Base-by-base conservation (phyloP, 2,888 invertebrate genomes). In the Drosophila fulvimacula region DNA sequence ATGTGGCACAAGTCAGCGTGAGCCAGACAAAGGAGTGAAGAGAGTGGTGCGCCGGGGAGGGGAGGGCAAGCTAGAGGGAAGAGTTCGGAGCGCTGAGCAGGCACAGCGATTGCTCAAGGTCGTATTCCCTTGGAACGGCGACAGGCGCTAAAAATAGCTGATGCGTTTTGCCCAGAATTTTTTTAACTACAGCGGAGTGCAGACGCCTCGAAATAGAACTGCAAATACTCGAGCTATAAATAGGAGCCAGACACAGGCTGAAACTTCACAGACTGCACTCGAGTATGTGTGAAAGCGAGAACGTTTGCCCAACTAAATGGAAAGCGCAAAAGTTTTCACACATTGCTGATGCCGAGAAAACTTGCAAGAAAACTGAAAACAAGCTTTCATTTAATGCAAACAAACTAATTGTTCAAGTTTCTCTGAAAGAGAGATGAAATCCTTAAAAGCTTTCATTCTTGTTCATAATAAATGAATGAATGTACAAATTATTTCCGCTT, bases 201-300 rank as follows among this genome's bases (percentile, higher is more conserved):
- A 66, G 57, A 57, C 42, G 51, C 62, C 85, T 69, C 83, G 72
- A 77, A 68, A 84, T 77, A 82, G 88, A 79, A 82, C 55, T 72
- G 89, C 81, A 75, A 69, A 73, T 58, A 52, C 46, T 13, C 34
- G 1, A 21, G 64, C 88, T 89, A 88, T 78, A 82, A 87, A 89
- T 82, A 89, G 64, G 55, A 56, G 61, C 27, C 41, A 76, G 64
- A 70, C 58, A 64, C 24, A 48, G 39, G 59, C 69, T 58, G 65
- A 78, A 87, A 85, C 79, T 87, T 86, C 55, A 41, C 59, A 59
- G 58, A 57, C 71, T 66, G 42, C 58, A 60, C 39, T 17, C n/a
- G 48, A 21, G 32, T 32, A 21, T 21, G 38, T 38, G 52, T 38
- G n/a, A 52, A 48, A 56, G 27, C 10, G 46, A 24, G 52, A 52